Evolutionary conservation across 2,113 vertebrate species (phyloP).

Genomic region (Struthidea cinerea): DNA sequence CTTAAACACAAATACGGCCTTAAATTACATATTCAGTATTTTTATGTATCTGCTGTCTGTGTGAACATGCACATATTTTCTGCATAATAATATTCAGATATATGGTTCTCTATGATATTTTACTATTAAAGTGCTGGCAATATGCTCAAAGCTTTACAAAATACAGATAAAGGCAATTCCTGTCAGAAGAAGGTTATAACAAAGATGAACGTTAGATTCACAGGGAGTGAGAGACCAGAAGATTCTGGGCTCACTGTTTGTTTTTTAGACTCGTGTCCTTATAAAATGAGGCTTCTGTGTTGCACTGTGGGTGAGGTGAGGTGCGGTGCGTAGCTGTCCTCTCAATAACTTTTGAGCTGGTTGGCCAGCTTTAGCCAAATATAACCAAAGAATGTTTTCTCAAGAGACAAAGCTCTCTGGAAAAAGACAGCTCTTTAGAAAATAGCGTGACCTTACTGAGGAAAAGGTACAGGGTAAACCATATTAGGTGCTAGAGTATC

Average conservation of each 20-base stretch:
- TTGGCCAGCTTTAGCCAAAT: not conserved
- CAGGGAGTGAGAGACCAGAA: not conserved
- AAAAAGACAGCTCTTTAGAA: not conserved
- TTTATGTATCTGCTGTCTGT: conserved; percentile 49
- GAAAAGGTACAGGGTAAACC: not conserved
- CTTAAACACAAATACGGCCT: not conserved
- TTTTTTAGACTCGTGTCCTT: conserved; percentile 10
- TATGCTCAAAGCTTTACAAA: conserved; percentile 53
- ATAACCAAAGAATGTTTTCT: not conserved
- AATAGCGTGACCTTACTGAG: not conserved
- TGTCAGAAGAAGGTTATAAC: conserved; percentile 34
- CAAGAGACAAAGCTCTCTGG: not conserved
- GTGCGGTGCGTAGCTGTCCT: not conserved
- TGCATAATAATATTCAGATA: conserved; percentile 54
- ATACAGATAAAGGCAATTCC: conserved; percentile 48
- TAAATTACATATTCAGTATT: conserved; percentile 52
- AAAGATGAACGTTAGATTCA: conserved; percentile 12
- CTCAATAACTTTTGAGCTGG: not conserved
- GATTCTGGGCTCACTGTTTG: not conserved
- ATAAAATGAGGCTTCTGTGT: not conserved
- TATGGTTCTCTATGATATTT: conserved; percentile 39
- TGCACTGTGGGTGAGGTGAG: not conserved
- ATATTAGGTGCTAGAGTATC: not conserved
- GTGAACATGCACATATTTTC: conserved; percentile 52
- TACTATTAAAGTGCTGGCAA: conserved; percentile 50